These are phyloP conservation scores for Cynodonichthys magdalenae DNA, from an alignment of 2,797 vertebrate species.

Conservation along the genomic window DNA sequence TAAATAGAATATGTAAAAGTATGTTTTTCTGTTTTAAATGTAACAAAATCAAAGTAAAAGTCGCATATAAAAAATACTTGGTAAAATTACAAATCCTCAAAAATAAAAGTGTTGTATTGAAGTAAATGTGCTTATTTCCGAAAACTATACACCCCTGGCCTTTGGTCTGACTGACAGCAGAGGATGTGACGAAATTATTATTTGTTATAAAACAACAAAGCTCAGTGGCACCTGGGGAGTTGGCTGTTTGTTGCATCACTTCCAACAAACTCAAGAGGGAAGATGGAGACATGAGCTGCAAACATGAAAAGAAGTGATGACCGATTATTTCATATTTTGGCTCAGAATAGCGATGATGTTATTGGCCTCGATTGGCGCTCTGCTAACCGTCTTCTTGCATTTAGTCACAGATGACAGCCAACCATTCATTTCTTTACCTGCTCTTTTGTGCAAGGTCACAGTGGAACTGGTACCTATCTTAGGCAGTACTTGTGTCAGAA, in stretches of 20 bases:
- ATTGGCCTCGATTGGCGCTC: slow-evolving; percentile 9
- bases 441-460: too few species aligned
- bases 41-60: too few species aligned
- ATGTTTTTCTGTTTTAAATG: too few species aligned
- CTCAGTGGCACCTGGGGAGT: slow-evolving; percentile 1
- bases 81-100: too few species aligned
- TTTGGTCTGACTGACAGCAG: background rate
- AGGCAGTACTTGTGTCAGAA: too few species aligned
- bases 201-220: slow-evolving; percentile 29
- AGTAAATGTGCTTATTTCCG: too few species aligned
- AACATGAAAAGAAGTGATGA: slow-evolving; percentile 12
- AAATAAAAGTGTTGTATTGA: too few species aligned
- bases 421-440: too few species aligned
- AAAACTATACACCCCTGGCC: too few species aligned
- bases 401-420: background rate
- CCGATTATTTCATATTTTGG: slow-evolving; percentile 10
- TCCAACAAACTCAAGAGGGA: slow-evolving; percentile 7
- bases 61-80: too few species aligned
- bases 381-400: background rate
- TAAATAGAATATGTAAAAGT: too few species aligned
- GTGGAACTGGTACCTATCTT: too few species aligned
- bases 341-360: background rate
- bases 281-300: background rate
- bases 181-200: slow-evolving; percentile 20
- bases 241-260: slow-evolving; percentile 19